Base-by-base conservation (phyloP, 2,888 invertebrate species). In the Gisinianus flammeolus region DNA sequence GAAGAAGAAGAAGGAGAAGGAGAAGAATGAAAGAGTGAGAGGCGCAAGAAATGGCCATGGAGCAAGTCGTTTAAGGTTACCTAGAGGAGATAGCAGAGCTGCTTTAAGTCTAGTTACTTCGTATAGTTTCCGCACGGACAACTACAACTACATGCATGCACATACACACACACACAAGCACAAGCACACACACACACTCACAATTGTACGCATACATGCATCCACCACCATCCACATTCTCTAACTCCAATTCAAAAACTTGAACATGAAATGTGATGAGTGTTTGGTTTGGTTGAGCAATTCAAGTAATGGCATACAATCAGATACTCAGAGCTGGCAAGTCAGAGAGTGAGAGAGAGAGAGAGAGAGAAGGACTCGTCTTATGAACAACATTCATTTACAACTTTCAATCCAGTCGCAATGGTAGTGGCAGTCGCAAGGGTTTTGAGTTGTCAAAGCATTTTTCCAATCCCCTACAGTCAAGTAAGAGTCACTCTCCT, bases 11-110 rank as follows among this genome's bases (percentile, higher is more conserved):
- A 58, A n/a, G 2, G 22, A 58, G 22, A 8, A 58, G 24, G n/a
- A 58, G 56, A 8, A 16, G 24, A 58, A 58, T 24, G 22, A 58
- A 24, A 22, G 56, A 58, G 56, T 58, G 56, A 58, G 56, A 58
- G 56, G 56, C 56, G 56, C 56, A 58, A 58, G 24, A 58, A 58
- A 58, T 58, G 56, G 56, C 62, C 62, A 62, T 62, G 62, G 62
- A 44, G 44, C 62, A 24, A 62, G 12, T 44, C 26, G 24, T 28
- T 62, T 62, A 62, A 62, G 62, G 62, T 62, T 62, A 28, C 24
- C 24, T 58, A 58, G 58, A 58, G 58, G 58, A 58, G 58, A 58
- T 19, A 44, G 44, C 16, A 44, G 44, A 44, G 44, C 44, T 19
- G 44, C 44, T 44, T 44, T 44, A 44, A 44, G 19, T 44, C 3